Conservation (phyloP, 2,113 vertebrate species). For the Lepidothrix coronata region DNA sequence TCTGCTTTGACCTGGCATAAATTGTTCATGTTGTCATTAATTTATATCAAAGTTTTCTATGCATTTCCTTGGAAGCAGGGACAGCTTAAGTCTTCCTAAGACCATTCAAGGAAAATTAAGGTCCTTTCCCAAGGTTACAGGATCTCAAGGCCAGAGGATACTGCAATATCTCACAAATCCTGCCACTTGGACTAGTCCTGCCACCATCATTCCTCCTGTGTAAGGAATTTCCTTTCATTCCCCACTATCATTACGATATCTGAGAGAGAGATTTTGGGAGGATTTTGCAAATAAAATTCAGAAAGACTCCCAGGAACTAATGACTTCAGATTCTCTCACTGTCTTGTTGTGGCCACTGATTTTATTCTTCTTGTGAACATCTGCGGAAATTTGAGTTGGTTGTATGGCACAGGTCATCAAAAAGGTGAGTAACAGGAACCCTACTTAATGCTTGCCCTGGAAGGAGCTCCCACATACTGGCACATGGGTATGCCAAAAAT, state of each 20-base stretch:
- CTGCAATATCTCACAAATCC: not conserved
- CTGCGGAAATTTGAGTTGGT: not conserved
- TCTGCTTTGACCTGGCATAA: not conserved
- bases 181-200: not conserved
- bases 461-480: not conserved
- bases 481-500: not conserved
- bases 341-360: not conserved
- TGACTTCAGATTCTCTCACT: not conserved
- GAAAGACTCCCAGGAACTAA: not conserved
- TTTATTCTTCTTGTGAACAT: not conserved
- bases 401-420: not conserved
- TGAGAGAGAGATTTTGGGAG: not conserved
- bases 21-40: not conserved
- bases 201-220: not conserved
- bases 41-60: not conserved
- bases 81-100: not conserved
- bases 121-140: not conserved
- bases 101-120: not conserved
- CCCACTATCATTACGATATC: not conserved
- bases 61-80: not conserved
- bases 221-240: not conserved
- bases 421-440: not conserved
- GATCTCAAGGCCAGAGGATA: not conserved
- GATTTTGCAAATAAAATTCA: not conserved
- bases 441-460: not conserved